Conservation (phyloP, 2,888 invertebrate genomes). For the Silvanus unidentatus region DNA sequence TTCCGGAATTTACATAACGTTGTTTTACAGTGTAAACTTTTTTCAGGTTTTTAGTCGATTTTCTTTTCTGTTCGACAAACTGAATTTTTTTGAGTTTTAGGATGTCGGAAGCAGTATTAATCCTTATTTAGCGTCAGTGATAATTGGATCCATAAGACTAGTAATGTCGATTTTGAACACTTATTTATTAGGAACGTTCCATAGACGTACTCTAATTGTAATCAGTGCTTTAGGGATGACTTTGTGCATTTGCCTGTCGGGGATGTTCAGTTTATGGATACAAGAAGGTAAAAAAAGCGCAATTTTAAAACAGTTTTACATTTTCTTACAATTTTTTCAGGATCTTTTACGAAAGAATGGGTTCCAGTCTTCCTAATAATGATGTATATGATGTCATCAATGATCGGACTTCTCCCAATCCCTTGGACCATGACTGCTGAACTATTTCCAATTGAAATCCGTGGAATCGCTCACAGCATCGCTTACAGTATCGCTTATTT, state of each 20-base stretch:
- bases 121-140: constrained; percentile 52
- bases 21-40: constrained; percentile 57
- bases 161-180: constrained; percentile 54
- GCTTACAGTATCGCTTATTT: constrained; percentile 52
- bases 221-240: constrained; percentile 52
- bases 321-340: too few species aligned
- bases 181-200: constrained; percentile 49
- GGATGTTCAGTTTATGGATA: constrained; percentile 49
- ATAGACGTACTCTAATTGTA: constrained; percentile 50
- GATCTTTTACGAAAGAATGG: too few species aligned
- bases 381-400: constrained; percentile 53
- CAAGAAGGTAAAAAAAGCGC: constrained; percentile 40
- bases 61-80: neutral
- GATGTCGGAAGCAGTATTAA: constrained; percentile 50
- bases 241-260: constrained; percentile 51
- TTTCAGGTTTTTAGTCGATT: constrained; percentile 47
- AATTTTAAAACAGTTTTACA: too few species aligned
- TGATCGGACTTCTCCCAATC: constrained; percentile 54
- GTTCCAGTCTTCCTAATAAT: constrained; percentile 51
- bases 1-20: constrained; percentile 55
- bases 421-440: constrained; percentile 61
- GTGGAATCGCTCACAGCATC: constrained; percentile 54
- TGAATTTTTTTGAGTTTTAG: constrained; percentile 29
- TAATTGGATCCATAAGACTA: constrained; percentile 53
- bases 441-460: constrained; percentile 54